Percentiles rank a stretch among this genome's conserved stretches.
Evolutionary conservation across 2,888 invertebrate species (phyloP).

Genomic region (Pristionchus mayeri): DNA sequence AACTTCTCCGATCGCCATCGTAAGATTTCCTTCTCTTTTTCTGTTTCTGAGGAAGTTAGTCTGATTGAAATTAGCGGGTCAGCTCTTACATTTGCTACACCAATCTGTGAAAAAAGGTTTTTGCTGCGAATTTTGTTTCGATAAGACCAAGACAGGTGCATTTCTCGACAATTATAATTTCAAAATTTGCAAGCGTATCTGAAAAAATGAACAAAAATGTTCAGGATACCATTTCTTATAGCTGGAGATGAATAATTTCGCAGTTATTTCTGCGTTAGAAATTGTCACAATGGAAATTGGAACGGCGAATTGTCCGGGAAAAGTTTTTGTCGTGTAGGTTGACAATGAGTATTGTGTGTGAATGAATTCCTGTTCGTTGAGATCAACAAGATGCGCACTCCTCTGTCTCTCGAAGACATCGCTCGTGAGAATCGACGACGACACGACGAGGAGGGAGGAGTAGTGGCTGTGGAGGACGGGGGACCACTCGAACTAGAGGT

Average conservation of each 20-base stretch:
- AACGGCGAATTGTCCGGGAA: not conserved
- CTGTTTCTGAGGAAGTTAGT: not conserved
- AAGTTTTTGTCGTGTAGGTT: not conserved
- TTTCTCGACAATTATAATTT: no score
- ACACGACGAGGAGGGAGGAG: slow-evolving; percentile 62
- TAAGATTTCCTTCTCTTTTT: not conserved
- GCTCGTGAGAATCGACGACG: slow-evolving; percentile 69
- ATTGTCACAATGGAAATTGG: no score
- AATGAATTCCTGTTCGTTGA: not conserved
- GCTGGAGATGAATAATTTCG: no score
- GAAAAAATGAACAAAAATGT: no score
- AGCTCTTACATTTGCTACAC: not conserved
- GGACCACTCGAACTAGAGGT: slow-evolving; percentile 80
- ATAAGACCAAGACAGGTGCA: no score
- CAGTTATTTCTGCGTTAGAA: no score
- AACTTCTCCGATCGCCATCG: not conserved
- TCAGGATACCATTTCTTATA: no score
- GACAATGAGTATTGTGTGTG: slow-evolving; percentile 20
- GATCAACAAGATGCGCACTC: slow-evolving; percentile 57
- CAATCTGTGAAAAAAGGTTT: not conserved
- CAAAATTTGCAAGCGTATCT: no score
- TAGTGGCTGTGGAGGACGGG: slow-evolving; percentile 54
- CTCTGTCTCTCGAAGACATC: slow-evolving; percentile 73
- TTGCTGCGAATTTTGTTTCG: not conserved
- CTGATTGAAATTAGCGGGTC: not conserved